phyloP scores from a whole-genome alignment of 2,797 vertebrate species.

The Sebastes cheni region DNA sequence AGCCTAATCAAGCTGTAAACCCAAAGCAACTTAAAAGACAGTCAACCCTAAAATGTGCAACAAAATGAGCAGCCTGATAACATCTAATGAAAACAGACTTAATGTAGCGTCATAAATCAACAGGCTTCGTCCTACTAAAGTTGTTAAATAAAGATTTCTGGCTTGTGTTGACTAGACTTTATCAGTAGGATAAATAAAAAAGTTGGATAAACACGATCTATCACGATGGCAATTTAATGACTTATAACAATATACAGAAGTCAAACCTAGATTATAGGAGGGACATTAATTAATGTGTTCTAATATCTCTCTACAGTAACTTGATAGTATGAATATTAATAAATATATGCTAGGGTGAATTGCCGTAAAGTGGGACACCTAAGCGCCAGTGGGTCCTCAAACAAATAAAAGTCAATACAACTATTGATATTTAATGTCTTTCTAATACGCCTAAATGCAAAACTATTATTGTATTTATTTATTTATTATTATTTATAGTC shows the following conservation, averaged over 20 bases:
- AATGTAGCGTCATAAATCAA: conserved; percentile 61
- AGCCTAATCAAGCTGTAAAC: conserved; percentile 17
- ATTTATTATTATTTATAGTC: no score
- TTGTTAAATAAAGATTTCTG: conserved; percentile 54
- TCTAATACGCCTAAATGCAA: no score
- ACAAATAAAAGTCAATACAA: no score
- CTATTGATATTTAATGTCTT: no score
- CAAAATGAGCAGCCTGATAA: conserved; percentile 62
- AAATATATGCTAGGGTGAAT: background rate
- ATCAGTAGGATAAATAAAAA: conserved; percentile 52
- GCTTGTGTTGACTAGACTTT: conserved; percentile 13
- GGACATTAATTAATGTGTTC: background rate
- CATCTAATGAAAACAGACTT: conserved; percentile 63
- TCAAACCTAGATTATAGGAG: background rate
- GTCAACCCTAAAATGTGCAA: conserved; percentile 53
- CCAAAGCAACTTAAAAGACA: conserved; percentile 30
- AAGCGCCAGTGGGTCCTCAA: no score
- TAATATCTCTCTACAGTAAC: background rate
- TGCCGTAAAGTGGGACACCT: no score
- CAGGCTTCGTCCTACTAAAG: conserved; percentile 45
- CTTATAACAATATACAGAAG: conserved; percentile 10
- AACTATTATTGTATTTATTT: no score
- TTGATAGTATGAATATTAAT: background rate
- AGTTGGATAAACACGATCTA: conserved; percentile 56
- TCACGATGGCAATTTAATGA: conserved; percentile 54